Conservation (phyloP, 2,888 invertebrate genomes). For the Lasioglossum morio region DNA sequence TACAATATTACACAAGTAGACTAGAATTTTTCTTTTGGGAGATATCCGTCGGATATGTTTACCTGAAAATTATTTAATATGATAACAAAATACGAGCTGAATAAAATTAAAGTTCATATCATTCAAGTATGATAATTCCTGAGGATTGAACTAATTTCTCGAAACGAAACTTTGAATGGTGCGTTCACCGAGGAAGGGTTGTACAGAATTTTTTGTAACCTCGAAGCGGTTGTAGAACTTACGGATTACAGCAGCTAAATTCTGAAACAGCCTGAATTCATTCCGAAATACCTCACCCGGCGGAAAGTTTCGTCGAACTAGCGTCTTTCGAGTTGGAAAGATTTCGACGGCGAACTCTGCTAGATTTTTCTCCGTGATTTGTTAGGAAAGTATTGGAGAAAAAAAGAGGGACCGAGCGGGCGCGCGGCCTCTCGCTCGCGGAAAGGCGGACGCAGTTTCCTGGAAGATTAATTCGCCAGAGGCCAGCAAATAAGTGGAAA, state of each 20-base stretch:
- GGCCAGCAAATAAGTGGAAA: conserved; percentile 67
- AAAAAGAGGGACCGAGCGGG: conserved; percentile 37
- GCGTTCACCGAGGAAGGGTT: neutral
- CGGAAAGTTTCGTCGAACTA: conserved; percentile 54
- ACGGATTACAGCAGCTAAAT: conserved; percentile 27
- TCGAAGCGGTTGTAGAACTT: neutral
- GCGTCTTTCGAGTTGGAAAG: conserved; percentile 57
- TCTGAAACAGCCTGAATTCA: conserved; percentile 46
- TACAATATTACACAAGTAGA: neutral
- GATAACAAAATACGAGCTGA: neutral
- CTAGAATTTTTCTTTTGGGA: neutral
- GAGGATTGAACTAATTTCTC: neutral
- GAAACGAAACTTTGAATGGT: neutral
- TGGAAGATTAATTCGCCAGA: conserved; percentile 68
- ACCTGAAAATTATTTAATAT: neutral
- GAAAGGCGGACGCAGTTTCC: conserved; percentile 59
- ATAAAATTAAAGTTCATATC: neutral
- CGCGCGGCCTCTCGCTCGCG: conserved; percentile 29
- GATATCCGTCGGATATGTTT: neutral
- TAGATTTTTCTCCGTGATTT: conserved; percentile 65
- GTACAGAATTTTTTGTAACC: neutral
- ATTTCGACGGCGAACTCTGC: conserved; percentile 58
- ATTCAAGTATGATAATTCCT: neutral
- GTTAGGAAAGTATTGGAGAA: conserved; percentile 65
- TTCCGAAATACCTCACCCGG: conserved; percentile 44